These are phyloP conservation scores for Aphaenogaster floridana DNA, from an alignment of 1,140 invertebrate species.

Conservation along the genomic window DNA sequence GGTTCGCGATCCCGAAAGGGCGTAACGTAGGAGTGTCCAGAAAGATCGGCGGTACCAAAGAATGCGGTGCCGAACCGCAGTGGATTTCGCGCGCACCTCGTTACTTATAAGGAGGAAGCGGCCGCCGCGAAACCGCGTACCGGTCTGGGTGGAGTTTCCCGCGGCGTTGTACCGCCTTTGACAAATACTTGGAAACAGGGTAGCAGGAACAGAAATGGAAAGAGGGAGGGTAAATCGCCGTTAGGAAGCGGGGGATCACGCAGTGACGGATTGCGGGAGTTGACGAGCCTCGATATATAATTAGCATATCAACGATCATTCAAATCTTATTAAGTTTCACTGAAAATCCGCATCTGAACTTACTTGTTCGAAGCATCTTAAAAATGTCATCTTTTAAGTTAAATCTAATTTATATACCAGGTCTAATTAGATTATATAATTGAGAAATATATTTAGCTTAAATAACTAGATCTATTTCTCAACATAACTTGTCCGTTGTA, in stretches of 20 bases:
- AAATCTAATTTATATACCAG: background rate
- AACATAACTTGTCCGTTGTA: background rate
- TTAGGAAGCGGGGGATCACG: background rate
- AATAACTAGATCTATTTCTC: background rate
- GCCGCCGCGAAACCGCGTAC: conserved; percentile 30
- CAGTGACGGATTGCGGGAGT: conserved; percentile 4
- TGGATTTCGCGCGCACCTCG: conserved; percentile 5
- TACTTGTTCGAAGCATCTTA: background rate
- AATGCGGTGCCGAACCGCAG: background rate
- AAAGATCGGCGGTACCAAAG: conserved; percentile 24
- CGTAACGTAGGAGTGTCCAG: conserved; percentile 63
- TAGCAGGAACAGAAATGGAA: conserved; percentile 70
- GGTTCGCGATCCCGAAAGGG: conserved; percentile 39
- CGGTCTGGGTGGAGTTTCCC: conserved; percentile 82
- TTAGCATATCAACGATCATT: background rate
- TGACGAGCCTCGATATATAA: background rate
- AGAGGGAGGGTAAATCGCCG: conserved; percentile 22
- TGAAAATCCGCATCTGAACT: background rate
- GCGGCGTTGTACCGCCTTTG: conserved; percentile 85
- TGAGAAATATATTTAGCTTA: background rate
- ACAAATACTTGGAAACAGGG: conserved; percentile 83
- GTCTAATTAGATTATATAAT: background rate
- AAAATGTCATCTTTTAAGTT: background rate
- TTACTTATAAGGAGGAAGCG: conserved; percentile 43
- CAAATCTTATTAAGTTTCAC: background rate